A percentile compares a stretch with the other conserved stretches of the same genome.
Conservation (phyloP, 2,113 vertebrate genomes). For the Eublepharis macularius region DNA sequence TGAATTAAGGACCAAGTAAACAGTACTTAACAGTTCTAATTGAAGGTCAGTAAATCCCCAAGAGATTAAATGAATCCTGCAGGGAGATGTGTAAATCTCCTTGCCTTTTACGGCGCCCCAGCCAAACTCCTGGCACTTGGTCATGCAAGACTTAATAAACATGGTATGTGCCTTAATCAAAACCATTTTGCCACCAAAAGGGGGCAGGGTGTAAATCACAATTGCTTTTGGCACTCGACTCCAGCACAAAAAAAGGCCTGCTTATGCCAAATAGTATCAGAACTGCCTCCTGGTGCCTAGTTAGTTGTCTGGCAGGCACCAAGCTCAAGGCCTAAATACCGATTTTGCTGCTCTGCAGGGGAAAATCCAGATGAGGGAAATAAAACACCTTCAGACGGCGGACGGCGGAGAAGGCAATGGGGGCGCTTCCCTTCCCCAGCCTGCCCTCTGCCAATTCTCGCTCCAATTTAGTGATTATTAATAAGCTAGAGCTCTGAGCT, state of each 20-base stretch:
- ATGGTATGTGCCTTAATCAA: constrained; percentile 82
- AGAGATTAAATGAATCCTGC: constrained; percentile 80
- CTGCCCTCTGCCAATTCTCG: constrained; percentile 60
- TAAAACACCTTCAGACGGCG: constrained; percentile 55
- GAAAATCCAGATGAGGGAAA: constrained; percentile 60
- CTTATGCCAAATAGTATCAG: constrained; percentile 68
- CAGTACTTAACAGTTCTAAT: constrained; percentile 83
- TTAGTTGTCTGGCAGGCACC: constrained; percentile 60
- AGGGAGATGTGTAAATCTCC: constrained; percentile 79
- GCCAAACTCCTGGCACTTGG: constrained; percentile 62
- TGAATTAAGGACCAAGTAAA: constrained; percentile 83
- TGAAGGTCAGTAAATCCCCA: constrained; percentile 85
- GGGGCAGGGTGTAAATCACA: constrained; percentile 78
- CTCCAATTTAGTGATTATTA: constrained; percentile 66
- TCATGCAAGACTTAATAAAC: constrained; percentile 79
- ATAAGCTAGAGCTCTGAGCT: constrained; percentile 53
- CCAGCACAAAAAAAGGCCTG: constrained; percentile 71
- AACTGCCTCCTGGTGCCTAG: constrained; percentile 54
- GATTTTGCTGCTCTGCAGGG: constrained; percentile 61
- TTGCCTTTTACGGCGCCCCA: constrained; percentile 69
- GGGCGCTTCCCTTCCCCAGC: constrained; percentile 29
- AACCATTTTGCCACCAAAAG: constrained; percentile 83
- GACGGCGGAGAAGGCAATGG: constrained; percentile 36
- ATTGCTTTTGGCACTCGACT: constrained; percentile 79
- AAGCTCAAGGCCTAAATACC: constrained; percentile 17